These are phyloP conservation scores for Drosophila truncata DNA, from an alignment of 1,140 invertebrate species.

Conservation along the genomic window DNA sequence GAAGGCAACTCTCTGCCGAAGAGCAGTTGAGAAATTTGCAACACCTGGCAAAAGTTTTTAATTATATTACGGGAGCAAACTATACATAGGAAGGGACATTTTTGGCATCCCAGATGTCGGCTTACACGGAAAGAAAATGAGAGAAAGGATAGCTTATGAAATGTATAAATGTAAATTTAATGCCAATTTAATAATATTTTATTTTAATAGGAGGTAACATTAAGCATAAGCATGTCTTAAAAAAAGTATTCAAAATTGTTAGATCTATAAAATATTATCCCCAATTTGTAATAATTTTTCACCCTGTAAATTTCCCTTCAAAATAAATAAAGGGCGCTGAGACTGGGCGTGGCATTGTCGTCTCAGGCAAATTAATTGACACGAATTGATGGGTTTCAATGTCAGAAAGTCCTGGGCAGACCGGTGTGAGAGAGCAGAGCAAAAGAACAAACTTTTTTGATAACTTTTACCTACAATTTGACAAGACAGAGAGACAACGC, in stretches of 20 bases:
- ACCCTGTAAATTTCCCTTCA: neutral
- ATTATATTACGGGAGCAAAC: conserved; percentile 74
- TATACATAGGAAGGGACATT: conserved; percentile 61
- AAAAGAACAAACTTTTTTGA: conserved; percentile 61
- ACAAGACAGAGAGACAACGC: conserved; percentile 50
- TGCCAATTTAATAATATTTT: neutral
- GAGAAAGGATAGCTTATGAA: accelerated
- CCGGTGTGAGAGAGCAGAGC: conserved; percentile 15
- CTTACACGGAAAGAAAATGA: conserved; percentile 13
- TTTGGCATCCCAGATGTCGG: conserved; percentile 58
- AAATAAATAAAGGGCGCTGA: conserved; percentile 2
- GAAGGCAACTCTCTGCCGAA: conserved; percentile 49
- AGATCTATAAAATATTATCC: neutral
- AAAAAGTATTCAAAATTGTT: too few species aligned
- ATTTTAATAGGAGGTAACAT: neutral
- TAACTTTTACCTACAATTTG: conserved; percentile 79
- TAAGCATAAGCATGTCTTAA: neutral
- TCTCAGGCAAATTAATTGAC: conserved; percentile 80
- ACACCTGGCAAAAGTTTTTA: conserved; percentile 83
- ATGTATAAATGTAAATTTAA: neutral
- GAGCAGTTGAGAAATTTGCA: conserved; percentile 73
- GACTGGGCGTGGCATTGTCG: conserved; percentile 57
- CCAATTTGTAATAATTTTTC: neutral
- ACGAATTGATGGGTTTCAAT: conserved; percentile 82
- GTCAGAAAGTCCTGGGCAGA: conserved; percentile 57